Evolutionary conservation across 35 echinoderm and acorn worm species (phyloP).

Genomic region (Ophioderma brevispina): DNA sequence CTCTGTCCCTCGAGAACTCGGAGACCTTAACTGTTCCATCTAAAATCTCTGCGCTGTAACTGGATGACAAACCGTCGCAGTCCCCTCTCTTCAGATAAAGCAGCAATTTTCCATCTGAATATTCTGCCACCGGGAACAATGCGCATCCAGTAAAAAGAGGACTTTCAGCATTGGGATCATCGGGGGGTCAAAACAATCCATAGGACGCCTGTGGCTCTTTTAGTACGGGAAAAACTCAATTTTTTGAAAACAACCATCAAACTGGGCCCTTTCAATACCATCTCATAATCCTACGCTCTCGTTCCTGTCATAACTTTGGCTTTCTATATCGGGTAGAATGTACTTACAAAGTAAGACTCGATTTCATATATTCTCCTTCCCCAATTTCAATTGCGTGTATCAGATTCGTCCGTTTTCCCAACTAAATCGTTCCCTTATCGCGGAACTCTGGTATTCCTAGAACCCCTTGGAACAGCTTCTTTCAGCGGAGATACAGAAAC

Average conservation of each 20-base stretch:
- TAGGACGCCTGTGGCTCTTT: neutral
- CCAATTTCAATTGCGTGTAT: neutral
- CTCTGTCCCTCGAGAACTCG: neutral
- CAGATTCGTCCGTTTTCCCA: neutral
- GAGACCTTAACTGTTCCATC: neutral
- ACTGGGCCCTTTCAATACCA: neutral
- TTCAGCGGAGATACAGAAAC: neutral
- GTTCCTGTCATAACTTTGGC: neutral
- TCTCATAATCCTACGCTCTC: constrained; percentile 5
- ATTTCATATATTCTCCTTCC: neutral
- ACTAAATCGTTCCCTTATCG: neutral
- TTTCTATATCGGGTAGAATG: constrained; percentile 23
- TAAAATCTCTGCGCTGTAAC: neutral
- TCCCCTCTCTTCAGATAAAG: neutral
- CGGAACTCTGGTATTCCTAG: neutral
- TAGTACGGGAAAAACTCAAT: neutral
- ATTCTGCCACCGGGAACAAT: neutral
- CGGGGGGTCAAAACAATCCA: neutral
- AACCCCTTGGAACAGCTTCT: neutral
- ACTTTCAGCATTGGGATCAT: neutral
- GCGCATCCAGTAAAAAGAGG: neutral
- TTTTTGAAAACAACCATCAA: neutral
- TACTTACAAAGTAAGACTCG: neutral
- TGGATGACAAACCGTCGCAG: neutral
- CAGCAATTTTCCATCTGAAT: constrained; percentile 7